Base-by-base conservation (phyloP, 2,113 vertebrate genomes). In the Tichodroma muraria region DNA sequence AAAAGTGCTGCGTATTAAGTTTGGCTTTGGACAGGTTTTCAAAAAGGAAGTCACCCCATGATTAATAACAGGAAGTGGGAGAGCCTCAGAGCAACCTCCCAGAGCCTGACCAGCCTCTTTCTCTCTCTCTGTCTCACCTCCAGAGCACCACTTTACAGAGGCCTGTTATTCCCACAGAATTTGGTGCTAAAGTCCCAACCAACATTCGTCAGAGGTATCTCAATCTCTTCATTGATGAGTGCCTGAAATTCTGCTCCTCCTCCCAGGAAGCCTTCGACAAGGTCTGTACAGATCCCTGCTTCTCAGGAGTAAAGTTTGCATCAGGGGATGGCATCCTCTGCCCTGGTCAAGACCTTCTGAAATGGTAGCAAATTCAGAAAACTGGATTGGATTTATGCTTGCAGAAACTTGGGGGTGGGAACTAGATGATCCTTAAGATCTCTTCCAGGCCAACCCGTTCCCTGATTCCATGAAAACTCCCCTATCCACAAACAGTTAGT, bases 211-310 rank as follows among this genome's bases (percentile, higher is more conserved):
- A 99, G 94, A 98, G 99, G 82, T 99, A 99, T 94, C 99, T 99
- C 97, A 99, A 98, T 90, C 97, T 98, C 75, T 99, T 99, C 97
- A 99, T 99, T 9, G 99, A 99, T 22, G 99, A 99, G 96, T 99
- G 99, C 85, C 97, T 99, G 72, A 99, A 99, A 69, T 98, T 98
- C 94, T 99, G 98, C 92, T 60, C 97, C 8, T 98, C 98, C 4
- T 98, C 98, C 76, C 98, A 99, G 53, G 95, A 92, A 45, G 99
- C 99, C 7, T 98, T 99, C 68, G 98, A 99, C 94, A 99, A 98
- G 98, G 99, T 99, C 86, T 44, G 96, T 85, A 52, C 60, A 14
- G 14, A 9, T 54, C 66, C 35, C 63, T 69, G 13, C n/a, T 69
- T 30, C 60, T 52, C 50, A 21, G 27, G 56, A 59, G 3, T 28